A percentile compares a stretch with the other conserved stretches of the same genome.
Conservation (phyloP, 2,888 invertebrate species). For the Sinodicranocentrus sp. region DNA sequence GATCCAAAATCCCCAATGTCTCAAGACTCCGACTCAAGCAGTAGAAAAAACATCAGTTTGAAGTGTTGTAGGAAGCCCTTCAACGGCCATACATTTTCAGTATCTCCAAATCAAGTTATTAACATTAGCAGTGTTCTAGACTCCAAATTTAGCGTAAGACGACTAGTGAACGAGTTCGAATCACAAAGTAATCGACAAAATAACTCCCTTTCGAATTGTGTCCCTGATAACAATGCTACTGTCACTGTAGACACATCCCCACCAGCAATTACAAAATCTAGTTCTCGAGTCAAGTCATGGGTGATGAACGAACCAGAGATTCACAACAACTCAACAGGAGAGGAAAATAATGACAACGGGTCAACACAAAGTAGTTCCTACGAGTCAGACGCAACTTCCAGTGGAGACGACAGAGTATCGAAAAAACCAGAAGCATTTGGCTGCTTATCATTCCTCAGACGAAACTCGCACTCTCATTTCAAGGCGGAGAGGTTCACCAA, state of each 20-base stretch:
- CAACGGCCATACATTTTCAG: slow-evolving; percentile 91
- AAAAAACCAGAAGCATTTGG: slow-evolving; percentile 62
- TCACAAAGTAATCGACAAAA: slow-evolving; percentile 72
- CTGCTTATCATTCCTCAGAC: slow-evolving; percentile 51
- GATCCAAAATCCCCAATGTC: slow-evolving; percentile 79
- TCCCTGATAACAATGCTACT: slow-evolving; percentile 40
- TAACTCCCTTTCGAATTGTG: slow-evolving; percentile 54
- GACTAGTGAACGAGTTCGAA: slow-evolving; percentile 76
- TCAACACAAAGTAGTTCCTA: slow-evolving; percentile 64
- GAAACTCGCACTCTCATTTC: slow-evolving; percentile 44
- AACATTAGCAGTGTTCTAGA: slow-evolving; percentile 80
- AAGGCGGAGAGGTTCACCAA: slow-evolving; percentile 52
- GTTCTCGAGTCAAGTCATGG: slow-evolving; percentile 48
- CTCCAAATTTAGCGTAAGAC: slow-evolving; percentile 75
- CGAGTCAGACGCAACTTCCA: slow-evolving; percentile 60
- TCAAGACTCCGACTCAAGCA: slow-evolving; percentile 66
- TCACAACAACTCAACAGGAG: slow-evolving; percentile 13
- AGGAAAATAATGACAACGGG: slow-evolving; percentile 35
- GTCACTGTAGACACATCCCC: slow-evolving; percentile 50
- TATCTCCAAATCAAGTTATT: slow-evolving; percentile 93
- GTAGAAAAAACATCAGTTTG: slow-evolving; percentile 72
- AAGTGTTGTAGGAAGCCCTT: slow-evolving; percentile 91
- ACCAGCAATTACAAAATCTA: slow-evolving; percentile 22
- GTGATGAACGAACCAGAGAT: slow-evolving; percentile 35
- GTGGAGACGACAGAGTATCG: slow-evolving; percentile 60